Evolutionary conservation across 2,888 invertebrate species (phyloP), one percentile per base, ranked within the genome.

Genomic region (Caenorhabditis sinica): DNA sequence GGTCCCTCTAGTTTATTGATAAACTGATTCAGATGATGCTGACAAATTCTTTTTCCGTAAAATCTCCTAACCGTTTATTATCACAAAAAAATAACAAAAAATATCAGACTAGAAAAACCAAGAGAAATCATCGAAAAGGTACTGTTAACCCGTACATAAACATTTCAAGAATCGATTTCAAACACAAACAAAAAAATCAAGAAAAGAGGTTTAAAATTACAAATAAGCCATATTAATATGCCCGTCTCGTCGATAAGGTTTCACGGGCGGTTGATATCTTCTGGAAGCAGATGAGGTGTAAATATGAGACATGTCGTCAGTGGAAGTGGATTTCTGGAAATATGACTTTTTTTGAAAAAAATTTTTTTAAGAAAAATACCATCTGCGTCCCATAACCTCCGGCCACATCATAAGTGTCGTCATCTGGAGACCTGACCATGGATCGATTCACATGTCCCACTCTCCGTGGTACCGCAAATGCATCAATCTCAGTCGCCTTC

Each of bases 211-310:
- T n/a, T n/a, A 25, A 40, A 23, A 75, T 77, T 66, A 82, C 45
- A 82, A 73, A 60, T 82, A 82, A 20, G 82, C 82, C 82, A 82
- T 82, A 72, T 76, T 82, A 30, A 82, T 82, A 30, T 82, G 76
- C 0, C 82, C 82, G 30, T 75, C 74, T 23, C 69, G 66, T 30
- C 61, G 73, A 28, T 73, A 40, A 1, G 51, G 40, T 13, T n/a
- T 8, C 11, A 60, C 20, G 9, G 53, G 45, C 25, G 73, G 73
- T 74, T 73, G 82, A 36, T 82, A 82, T 30, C 82, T 60, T 11
- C 63, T 60, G 6, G 73, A 61, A 0, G 81, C 36, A 2, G 73
- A 74, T 3, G 63, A 43, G 2, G 77, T 77, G 77, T 77, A 77
- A 36, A 69, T 61, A 23, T 77, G 77, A 5, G 25, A 40, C 51